Evolutionary conservation across 2,888 invertebrate genomes (phyloP), one percentile per base, ranked within the genome.

Genomic region (Seira ritae): DNA sequence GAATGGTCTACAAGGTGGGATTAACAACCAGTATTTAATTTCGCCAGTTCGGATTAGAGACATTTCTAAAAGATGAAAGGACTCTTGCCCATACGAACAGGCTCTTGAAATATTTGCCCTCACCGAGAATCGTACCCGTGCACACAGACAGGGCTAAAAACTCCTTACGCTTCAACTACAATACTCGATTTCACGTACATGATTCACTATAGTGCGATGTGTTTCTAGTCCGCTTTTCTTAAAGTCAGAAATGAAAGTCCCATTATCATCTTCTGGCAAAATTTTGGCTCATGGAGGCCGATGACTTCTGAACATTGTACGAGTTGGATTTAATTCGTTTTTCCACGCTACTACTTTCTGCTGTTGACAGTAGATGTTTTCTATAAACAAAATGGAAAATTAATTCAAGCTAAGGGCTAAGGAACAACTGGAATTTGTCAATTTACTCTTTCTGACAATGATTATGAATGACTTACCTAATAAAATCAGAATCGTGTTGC

Each of bases 261-360:
- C 8, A 10, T 50, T 55, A 12, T 87, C 85, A 94, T 90, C 95
- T 92, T 85, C 93, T 92, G 0, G 96, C 95, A 92, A 98, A 98
- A 91, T 97, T 94, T 84, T 94, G 93, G 89, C 96, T 94, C 96
- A 98, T 96, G 71, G 96, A 94, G 23, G 92, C 92, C 20, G 93
- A 93, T 1, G 95, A 95, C 80, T 97, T 93, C 90, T 98, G 98
- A 87, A 98, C 96, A 89, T 96, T 96, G 91, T 97, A 96, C 65
- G 96, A 93, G 90, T 97, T 98, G 15, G 97, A 94, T 90, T 95
- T 96, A 71, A 98, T 94, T 88, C 98, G 93, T 85, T 94, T 94
- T 90, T 96, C 97, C 0, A 98, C 94, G 10, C 95, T 94, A 77
- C 94, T 94, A 22, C 92, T 93, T 87, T 93, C 92, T 0, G 94